A percentile compares a stretch with the other conserved stretches of the same genome.
These are phyloP conservation scores for Alfaro cultratus DNA, from an alignment of 2,797 vertebrate species.

Conservation along the genomic window DNA sequence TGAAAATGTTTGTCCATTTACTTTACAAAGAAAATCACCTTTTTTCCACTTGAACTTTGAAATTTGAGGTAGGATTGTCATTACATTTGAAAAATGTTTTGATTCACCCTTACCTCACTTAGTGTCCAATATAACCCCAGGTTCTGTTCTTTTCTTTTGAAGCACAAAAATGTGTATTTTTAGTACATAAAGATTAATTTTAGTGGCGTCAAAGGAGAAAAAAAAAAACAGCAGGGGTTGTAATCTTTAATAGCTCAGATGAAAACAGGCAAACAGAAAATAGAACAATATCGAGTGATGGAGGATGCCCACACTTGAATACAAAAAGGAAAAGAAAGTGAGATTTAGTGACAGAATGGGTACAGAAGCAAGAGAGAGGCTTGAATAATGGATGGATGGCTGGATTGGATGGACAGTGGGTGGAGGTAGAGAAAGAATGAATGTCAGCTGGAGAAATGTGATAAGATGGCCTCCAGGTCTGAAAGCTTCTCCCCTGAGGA, in stretches of 20 bases:
- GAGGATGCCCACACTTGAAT: slow-evolving; percentile 29
- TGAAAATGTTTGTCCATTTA: background rate
- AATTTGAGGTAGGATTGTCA: background rate
- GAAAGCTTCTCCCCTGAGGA: slow-evolving; percentile 44
- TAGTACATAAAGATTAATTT: background rate
- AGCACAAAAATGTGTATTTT: slow-evolving; percentile 7
- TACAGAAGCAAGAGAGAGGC: slow-evolving; percentile 45
- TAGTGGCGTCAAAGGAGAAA: background rate
- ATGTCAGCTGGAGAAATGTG: slow-evolving; percentile 54
- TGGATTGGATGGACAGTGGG: slow-evolving; percentile 42
- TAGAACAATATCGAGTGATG: background rate
- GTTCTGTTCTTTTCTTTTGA: slow-evolving; percentile 4
- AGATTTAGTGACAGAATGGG: slow-evolving; percentile 66
- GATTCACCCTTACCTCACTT: background rate
- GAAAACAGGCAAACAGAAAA: slow-evolving; percentile 16
- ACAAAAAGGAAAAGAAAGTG: slow-evolving; percentile 42
- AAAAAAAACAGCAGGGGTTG: background rate
- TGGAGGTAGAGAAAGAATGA: slow-evolving; percentile 55
- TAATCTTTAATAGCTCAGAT: slow-evolving; percentile 9
- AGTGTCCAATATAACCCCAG: background rate
- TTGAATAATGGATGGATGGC: slow-evolving; percentile 68
- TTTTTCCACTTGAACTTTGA: background rate
- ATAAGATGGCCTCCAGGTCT: slow-evolving; percentile 56
- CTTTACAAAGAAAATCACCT: background rate
- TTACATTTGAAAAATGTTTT: background rate